Conservation (phyloP, 2,888 invertebrate genomes). For the Ptychoptera albimana region DNA sequence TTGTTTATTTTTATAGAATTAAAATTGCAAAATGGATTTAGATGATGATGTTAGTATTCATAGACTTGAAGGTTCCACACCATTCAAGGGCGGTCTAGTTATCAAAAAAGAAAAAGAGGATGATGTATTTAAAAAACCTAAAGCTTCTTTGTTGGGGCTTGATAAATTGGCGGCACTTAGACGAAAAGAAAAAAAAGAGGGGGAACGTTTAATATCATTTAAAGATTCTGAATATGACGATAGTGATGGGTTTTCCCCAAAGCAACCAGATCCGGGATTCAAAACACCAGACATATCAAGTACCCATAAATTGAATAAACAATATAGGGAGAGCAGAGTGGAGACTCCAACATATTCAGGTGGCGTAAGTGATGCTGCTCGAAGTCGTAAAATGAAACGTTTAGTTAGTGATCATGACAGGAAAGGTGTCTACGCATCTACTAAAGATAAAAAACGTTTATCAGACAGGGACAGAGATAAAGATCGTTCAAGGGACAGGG, state of each 20-base stretch:
- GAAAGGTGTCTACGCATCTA: conserved; percentile 55
- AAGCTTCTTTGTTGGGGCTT: conserved; percentile 61
- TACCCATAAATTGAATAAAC: conserved; percentile 32
- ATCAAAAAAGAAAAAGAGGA: conserved; percentile 42
- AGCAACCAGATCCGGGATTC: conserved; percentile 20
- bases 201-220: conserved; percentile 49
- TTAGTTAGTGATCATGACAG: conserved; percentile 39
- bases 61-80: conserved; percentile 51
- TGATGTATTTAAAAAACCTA: conserved; percentile 54
- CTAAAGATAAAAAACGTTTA: conserved; percentile 37
- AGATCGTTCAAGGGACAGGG: conserved; percentile 18
- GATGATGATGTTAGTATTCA: conserved; percentile 34
- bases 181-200: conserved; percentile 42
- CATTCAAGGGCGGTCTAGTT: conserved; percentile 50
- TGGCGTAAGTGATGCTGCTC: conserved; percentile 55
- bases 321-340: conserved; percentile 61
- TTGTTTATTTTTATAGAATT: too few species aligned
- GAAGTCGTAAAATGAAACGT: conserved; percentile 53
- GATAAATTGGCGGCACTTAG: conserved; percentile 73
- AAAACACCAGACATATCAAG: conserved; percentile 25
- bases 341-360: conserved; percentile 94
- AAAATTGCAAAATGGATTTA: conserved; percentile 1
- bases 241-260: conserved; percentile 12
- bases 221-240: conserved; percentile 35
- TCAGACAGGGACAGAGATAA: conserved; percentile 24